A percentile compares a stretch with the other conserved stretches of the same genome.
Evolutionary conservation across 30 jellyfish, hydroid and myxozoan genomes (phyloP).

Genomic region (Rhopilema esculentum): DNA sequence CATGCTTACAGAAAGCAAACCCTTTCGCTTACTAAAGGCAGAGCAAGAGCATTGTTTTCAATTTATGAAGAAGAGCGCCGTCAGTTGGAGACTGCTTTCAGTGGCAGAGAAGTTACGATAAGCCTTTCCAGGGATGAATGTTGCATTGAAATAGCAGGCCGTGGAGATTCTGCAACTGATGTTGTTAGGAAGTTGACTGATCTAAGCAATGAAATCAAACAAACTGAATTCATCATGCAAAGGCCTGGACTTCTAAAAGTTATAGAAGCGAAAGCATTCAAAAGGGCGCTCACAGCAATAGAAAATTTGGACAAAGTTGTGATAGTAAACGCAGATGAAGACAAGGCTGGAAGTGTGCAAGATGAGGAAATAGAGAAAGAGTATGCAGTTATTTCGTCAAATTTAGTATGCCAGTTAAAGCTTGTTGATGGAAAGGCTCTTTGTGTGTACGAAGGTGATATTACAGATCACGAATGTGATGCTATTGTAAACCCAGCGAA

Average conservation of each 20-base stretch:
- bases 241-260: constrained; percentile 49
- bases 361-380: constrained; percentile 7
- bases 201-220: not conserved
- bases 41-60: constrained; percentile 16
- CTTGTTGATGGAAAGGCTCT: constrained; percentile 3
- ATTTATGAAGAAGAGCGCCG: not conserved
- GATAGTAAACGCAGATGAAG: constrained; percentile 26
- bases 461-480: constrained; percentile 39
- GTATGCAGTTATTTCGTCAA: not conserved
- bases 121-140: too few relatives aligned
- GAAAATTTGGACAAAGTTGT: constrained; percentile 28
- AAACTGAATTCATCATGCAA: constrained; percentile 3
- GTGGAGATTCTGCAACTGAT: not conserved
- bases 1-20: constrained; percentile 12
- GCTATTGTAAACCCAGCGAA: constrained; percentile 52
- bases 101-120: too few relatives aligned
- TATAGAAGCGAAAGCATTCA: not conserved
- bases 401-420: not conserved
- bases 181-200: not conserved
- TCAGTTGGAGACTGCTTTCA: not conserved
- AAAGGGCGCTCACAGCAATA: not conserved
- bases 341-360: not conserved
- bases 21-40: constrained; percentile 9
- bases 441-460: constrained; percentile 50
- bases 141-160: constrained; percentile 29